Evolutionary conservation across 1,140 invertebrate genomes (phyloP).

Genomic region (Apis laboriosa): DNA sequence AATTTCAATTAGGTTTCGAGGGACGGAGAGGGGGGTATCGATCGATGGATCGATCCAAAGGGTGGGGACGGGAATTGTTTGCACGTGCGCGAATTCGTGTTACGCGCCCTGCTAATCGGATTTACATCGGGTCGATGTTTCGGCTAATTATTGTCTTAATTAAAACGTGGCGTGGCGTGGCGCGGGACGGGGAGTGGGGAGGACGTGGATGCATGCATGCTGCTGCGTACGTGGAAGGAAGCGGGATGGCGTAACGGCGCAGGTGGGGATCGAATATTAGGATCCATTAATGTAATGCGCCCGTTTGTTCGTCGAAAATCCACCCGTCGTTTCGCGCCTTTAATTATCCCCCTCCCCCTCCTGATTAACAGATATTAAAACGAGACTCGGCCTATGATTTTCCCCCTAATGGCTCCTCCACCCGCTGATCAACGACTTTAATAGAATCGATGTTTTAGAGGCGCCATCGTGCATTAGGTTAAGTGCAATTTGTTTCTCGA

Average conservation of each 20-base stretch:
- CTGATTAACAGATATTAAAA: conserved; percentile 56
- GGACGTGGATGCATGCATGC: no score
- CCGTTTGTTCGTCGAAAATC: conserved; percentile 38
- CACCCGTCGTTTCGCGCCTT: conserved; percentile 43
- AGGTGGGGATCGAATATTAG: conserved; percentile 48
- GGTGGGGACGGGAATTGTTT: not conserved
- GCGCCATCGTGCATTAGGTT: not conserved
- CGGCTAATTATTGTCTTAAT: conserved; percentile 66
- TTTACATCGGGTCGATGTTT: conserved; percentile 58
- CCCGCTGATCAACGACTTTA: not conserved
- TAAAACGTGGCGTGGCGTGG: conserved; percentile 52
- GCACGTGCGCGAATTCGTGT: conserved; percentile 49
- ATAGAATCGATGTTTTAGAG: not conserved
- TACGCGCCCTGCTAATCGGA: conserved; percentile 52
- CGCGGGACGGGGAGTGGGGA: not conserved
- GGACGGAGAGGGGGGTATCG: not conserved
- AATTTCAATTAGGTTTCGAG: not conserved
- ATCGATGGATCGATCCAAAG: not conserved
- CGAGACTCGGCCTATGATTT: not conserved
- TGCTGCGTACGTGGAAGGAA: no score
- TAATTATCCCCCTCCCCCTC: conserved; percentile 46
- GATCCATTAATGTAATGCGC: conserved; percentile 59
- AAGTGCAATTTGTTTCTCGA: not conserved
- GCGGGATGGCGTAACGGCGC: no score
- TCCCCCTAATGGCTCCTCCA: not conserved